phyloP scores from a whole-genome alignment of 2,888 invertebrate genomes.

The Tipula unca region DNA sequence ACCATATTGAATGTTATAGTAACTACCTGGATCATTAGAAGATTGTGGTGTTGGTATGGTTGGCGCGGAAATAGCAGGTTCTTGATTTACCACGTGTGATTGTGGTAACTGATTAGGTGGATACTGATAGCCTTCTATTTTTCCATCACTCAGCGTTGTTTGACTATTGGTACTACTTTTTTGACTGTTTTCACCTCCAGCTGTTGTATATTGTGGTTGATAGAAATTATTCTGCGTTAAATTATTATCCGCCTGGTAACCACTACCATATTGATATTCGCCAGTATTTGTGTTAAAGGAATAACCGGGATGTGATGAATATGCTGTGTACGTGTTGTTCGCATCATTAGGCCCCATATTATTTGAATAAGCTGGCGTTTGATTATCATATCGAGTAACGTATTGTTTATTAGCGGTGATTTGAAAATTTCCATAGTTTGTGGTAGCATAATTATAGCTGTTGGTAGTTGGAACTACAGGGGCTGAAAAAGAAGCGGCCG shows the following conservation, averaged over 20 bases:
- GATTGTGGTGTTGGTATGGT: neutral
- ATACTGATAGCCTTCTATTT: neutral
- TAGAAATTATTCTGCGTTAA: neutral
- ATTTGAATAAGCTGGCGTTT: neutral
- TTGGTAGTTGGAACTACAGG: neutral
- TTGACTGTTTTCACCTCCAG: conserved; percentile 20
- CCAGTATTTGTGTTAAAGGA: conserved; percentile 49
- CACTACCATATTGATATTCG: conserved; percentile 53
- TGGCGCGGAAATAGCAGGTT: neutral
- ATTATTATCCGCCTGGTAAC: conserved; percentile 46
- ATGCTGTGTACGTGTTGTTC: neutral
- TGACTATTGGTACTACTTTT: conserved; percentile 24
- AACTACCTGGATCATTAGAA: conserved; percentile 22
- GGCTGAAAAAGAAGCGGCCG: neutral
- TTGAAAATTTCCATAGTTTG: conserved; percentile 9
- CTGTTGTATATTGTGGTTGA: conserved; percentile 30
- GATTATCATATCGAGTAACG: conserved; percentile 20
- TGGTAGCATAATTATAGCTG: neutral
- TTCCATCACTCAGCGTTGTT: neutral
- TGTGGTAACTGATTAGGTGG: neutral
- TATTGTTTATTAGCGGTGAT: conserved; percentile 21
- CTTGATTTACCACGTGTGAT: neutral
- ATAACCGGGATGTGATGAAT: conserved; percentile 50
- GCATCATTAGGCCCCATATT: neutral
- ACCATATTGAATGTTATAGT: neutral